Percentiles rank a stretch among this genome's conserved stretches.
Conservation (phyloP, 2,113 vertebrate genomes). For the Anarhynchus alexandrinus region DNA sequence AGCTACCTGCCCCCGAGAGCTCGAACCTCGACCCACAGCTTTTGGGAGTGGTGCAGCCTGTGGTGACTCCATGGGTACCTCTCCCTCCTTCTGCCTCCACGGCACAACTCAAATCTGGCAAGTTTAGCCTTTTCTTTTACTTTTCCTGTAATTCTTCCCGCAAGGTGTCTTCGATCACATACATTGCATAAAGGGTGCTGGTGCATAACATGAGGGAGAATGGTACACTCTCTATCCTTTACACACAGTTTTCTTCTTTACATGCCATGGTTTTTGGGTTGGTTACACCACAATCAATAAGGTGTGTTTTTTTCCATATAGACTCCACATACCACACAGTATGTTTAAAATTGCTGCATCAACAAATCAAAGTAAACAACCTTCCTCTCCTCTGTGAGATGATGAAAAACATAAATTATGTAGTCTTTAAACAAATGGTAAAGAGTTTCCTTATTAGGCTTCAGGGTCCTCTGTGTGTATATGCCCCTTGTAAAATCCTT, state of each 20-base stretch:
- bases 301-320: not conserved
- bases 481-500: conserved; percentile 68
- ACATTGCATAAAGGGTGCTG: not conserved
- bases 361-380: conserved; percentile 69
- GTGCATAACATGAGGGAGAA: not conserved
- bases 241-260: not conserved
- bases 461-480: conserved; percentile 60
- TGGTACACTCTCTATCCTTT: not conserved
- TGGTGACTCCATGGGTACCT: not conserved
- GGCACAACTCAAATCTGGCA: not conserved
- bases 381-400: conserved; percentile 35
- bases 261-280: not conserved
- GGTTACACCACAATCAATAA: not conserved
- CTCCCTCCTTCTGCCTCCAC: not conserved
- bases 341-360: conserved; percentile 64
- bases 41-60: not conserved
- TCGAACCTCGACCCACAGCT: rapidly evolving
- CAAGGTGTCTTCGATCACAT: not conserved
- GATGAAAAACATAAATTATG: conserved; percentile 72
- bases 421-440: conserved; percentile 72
- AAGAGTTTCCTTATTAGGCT: conserved; percentile 73
- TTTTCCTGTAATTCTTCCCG: not conserved
- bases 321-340: not conserved
- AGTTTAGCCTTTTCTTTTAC: not conserved
- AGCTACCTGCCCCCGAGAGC: not conserved